Percentiles rank a stretch among this genome's conserved stretches.
phyloP scores from a whole-genome alignment of 2,888 invertebrate genomes.

The Agrilus cyanescens region DNA sequence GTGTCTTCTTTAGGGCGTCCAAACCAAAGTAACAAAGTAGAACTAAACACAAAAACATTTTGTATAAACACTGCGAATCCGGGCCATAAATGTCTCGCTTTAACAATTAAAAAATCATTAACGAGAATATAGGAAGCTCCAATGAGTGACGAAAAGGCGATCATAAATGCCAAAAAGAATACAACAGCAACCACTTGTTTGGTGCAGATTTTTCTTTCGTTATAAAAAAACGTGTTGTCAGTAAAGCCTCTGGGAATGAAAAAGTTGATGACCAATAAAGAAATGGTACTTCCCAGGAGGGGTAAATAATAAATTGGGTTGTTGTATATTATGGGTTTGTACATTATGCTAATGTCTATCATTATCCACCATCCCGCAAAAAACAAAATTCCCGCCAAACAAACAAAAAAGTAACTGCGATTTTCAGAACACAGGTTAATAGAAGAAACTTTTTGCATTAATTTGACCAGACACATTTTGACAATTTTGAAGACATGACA shows the following conservation, averaged over 20 bases:
- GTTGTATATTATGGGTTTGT: constrained; percentile 10
- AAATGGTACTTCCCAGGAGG: constrained; percentile 18
- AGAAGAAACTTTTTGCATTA: too few relatives aligned
- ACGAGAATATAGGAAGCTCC: constrained; percentile 21
- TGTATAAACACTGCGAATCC: constrained; percentile 24
- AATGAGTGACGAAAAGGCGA: constrained; percentile 23
- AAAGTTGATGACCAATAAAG: constrained; percentile 19
- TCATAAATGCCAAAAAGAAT: constrained; percentile 21
- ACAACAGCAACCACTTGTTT: constrained; percentile 14
- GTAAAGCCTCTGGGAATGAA: constrained; percentile 18
- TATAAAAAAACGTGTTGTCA: constrained; percentile 10
- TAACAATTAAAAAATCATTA: constrained; percentile 22
- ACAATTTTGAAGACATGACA: too few relatives aligned
- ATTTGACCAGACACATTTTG: too few relatives aligned
- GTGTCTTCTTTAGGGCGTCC: constrained; percentile 1
- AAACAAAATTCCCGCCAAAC: constrained; percentile 19
- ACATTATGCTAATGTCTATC: constrained; percentile 18
- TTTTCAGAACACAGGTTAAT: constrained; percentile 3
- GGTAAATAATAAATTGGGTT: constrained; percentile 20
- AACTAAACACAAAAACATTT: constrained; percentile 21
- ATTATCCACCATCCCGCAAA: constrained; percentile 27
- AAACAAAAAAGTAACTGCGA: constrained; percentile 16
- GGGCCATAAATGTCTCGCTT: constrained; percentile 18
- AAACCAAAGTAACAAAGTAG: constrained; percentile 20
- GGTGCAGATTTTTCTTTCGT: constrained; percentile 12